These are phyloP conservation scores for Spheniscus mendiculus DNA, from an alignment of 2,113 vertebrate species.

Conservation along the genomic window DNA sequence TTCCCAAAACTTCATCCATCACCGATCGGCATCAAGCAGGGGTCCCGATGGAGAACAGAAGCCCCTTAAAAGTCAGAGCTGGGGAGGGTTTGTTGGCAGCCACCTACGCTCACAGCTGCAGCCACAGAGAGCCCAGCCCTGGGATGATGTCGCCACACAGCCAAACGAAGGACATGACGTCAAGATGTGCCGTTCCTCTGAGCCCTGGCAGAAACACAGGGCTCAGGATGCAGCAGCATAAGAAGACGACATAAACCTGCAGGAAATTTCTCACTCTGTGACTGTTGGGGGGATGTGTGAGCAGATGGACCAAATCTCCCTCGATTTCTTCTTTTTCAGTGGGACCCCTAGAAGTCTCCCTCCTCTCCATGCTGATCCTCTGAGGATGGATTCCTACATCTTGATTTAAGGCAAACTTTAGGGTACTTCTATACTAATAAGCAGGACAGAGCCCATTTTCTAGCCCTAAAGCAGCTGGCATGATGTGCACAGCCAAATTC, in stretches of 20 bases:
- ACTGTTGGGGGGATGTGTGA: not conserved
- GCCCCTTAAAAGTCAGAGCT: not conserved
- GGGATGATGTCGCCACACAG: not conserved
- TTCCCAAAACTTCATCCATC: not conserved
- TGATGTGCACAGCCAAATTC: not conserved
- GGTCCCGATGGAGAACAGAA: not conserved
- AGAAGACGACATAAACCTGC: not conserved
- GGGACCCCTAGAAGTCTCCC: not conserved
- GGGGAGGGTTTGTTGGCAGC: not conserved
- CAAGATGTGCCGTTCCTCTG: not conserved
- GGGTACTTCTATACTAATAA: not conserved
- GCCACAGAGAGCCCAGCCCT: not conserved
- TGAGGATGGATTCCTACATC: not conserved
- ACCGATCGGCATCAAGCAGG: fast-evolving
- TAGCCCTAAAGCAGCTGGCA: not conserved
- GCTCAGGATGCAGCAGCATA: not conserved
- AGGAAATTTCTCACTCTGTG: not conserved
- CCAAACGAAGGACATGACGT: not conserved
- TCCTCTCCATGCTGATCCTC: not conserved
- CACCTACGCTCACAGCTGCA: not conserved
- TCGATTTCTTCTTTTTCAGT: not conserved
- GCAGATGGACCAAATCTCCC: not conserved
- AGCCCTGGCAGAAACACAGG: not conserved
- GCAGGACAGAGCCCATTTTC: not conserved
- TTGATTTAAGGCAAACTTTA: not conserved